These are phyloP conservation scores for Leptopilina clavipes DNA, from an alignment of 1,140 invertebrate genomes.

Conservation along the genomic window DNA sequence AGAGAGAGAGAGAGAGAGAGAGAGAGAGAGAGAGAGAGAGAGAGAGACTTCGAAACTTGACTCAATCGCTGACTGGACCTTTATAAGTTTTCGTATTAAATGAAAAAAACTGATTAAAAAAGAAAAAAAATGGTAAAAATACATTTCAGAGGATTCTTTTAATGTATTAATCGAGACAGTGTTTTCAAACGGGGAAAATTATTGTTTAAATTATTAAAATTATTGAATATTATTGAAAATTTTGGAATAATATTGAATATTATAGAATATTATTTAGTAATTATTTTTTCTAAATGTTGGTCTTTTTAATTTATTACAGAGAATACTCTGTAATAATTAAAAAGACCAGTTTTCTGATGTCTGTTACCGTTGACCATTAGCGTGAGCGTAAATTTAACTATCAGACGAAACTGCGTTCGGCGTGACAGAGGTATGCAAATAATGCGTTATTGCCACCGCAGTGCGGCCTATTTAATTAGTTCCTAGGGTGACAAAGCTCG, in stretches of 20 bases:
- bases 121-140: constrained; percentile 27
- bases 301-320: no score
- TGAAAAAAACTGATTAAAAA: constrained; percentile 40
- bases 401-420: neutral
- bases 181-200: no score
- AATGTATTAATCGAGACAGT: no score
- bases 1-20: neutral
- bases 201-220: no score
- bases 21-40: no score
- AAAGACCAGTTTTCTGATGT: neutral
- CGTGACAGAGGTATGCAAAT: constrained; percentile 35
- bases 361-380: neutral
- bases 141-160: no score
- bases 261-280: no score
- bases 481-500: constrained; percentile 42
- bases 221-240: no score
- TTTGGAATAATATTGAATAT: no score
- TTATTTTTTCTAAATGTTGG: no score
- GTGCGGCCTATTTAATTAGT: constrained; percentile 53
- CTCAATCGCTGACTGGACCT: constrained; percentile 53
- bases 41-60: constrained; percentile 32
- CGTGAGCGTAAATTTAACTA: neutral
- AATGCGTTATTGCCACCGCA: constrained; percentile 47
- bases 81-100: constrained; percentile 35
- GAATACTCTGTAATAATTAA: no score